Base-by-base conservation (phyloP, 2,888 invertebrate genomes). In the Agrotis clavis region DNA sequence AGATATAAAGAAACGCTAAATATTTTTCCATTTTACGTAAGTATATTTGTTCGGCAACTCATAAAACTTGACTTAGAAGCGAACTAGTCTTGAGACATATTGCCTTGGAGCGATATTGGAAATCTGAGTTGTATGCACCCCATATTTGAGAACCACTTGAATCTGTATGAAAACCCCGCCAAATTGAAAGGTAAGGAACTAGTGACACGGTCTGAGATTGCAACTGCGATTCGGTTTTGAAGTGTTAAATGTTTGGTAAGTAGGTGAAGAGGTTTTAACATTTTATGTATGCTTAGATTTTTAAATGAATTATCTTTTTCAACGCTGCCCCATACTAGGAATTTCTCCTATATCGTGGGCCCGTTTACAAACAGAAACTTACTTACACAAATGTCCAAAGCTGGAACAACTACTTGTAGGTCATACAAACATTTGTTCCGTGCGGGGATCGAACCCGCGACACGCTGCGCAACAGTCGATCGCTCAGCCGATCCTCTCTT, bases 61-160 rank as follows among this genome's bases (percentile, higher is more conserved):
- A 93, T 93, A 93, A 92, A 93, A 92, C 90, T 90, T 91, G 92
- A 93, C 92, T 93, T 93, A 93, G 59, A 89, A 91, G 67, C 77
- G 86, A 86, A 85, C 90, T 90, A 87, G 86, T 89, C 86, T 79
- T 83, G 86, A 90, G 88, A 90, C 87, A 91, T 93, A 93, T 93
- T 93, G 93, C 89, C 83, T 84, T 84, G 84, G 74, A 82, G 74
- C 77, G 90, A 90, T 93, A 93, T 93, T 93, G 93, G 91, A 91
- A 92, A 91, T 90, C 89, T 88, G 87, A 89, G 91, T 89, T 90
- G 89, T 91, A 89, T 89, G 90, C 91, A 90, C 79, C 86, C 88
- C 81, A 87, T 93, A 91, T 92, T 93, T 93, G 92, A 86, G 86
- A 89, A 92, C 89, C 92, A 90, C 92, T 93, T 82, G 86, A 90